Percentiles rank a stretch among this genome's conserved stretches.
Conservation (phyloP, 2,888 invertebrate genomes). For the Heliothis peltigera region DNA sequence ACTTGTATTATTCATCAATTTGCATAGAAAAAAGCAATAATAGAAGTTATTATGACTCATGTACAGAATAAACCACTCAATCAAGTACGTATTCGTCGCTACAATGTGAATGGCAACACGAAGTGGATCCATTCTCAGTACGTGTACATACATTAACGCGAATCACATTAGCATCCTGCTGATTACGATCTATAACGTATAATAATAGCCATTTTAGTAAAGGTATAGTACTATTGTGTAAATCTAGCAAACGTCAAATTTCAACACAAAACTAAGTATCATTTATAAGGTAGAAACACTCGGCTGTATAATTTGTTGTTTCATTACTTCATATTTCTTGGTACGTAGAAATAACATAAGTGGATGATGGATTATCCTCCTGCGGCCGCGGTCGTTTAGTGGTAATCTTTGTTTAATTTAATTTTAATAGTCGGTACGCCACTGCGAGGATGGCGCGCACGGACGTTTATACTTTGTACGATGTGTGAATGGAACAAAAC, state of each 20-base stretch:
- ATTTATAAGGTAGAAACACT: slow-evolving; percentile 66
- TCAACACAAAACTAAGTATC: slow-evolving; percentile 62
- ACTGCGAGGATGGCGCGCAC: slow-evolving; percentile 68
- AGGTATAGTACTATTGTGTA: slow-evolving; percentile 50
- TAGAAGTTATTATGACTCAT: slow-evolving; percentile 10
- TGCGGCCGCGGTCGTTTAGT: slow-evolving; percentile 71
- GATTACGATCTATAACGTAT: slow-evolving; percentile 48
- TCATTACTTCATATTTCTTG: slow-evolving; percentile 82
- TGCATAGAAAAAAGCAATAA: slow-evolving; percentile 26
- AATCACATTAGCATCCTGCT: slow-evolving; percentile 43
- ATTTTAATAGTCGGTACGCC: slow-evolving; percentile 79
- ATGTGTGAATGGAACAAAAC: slow-evolving; percentile 9
- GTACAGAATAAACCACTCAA: slow-evolving; percentile 26
- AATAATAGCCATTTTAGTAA: slow-evolving; percentile 50
- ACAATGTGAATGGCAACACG: slow-evolving; percentile 19
- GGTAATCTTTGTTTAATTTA: slow-evolving; percentile 84
- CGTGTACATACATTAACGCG: slow-evolving; percentile 26
- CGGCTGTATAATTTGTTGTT: slow-evolving; percentile 73
- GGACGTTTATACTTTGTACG: slow-evolving; percentile 47
- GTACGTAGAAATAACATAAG: slow-evolving; percentile 67
- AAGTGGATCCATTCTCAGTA: slow-evolving; percentile 26
- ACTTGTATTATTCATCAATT: slow-evolving; percentile 8
- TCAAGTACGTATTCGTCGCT: slow-evolving; percentile 27
- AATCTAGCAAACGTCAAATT: slow-evolving; percentile 62
- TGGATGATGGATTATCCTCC: slow-evolving; percentile 76